Evolutionary conservation across 1,140 invertebrate species (phyloP).

Genomic region (Zaprionus ghesquierei): DNA sequence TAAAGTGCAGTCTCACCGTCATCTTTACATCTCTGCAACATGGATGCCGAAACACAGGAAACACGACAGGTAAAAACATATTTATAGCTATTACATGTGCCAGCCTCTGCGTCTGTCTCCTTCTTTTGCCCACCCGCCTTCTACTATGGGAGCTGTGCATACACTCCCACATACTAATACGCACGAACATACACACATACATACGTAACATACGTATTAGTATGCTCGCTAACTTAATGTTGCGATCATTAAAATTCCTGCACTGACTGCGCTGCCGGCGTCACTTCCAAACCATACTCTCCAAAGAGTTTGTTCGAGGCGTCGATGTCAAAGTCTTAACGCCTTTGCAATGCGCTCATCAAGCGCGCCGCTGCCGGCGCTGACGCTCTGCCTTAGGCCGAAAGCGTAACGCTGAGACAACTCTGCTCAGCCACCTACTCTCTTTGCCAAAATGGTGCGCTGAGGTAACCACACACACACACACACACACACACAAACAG

Average conservation of each 20-base stretch:
- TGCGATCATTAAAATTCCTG: slow-evolving; percentile 74
- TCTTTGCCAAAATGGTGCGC: slow-evolving; percentile 79
- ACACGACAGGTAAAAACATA: slow-evolving; percentile 74
- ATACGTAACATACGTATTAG: slow-evolving; percentile 11
- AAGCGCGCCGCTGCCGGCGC: slow-evolving; percentile 19
- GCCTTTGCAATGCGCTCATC: slow-evolving; percentile 61
- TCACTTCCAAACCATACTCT: slow-evolving; percentile 27
- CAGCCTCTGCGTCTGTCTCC: neutral
- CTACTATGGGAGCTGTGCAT: neutral
- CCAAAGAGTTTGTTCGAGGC: slow-evolving; percentile 31
- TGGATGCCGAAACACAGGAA: slow-evolving; percentile 81
- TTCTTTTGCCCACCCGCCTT: neutral
- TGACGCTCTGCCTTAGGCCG: slow-evolving; percentile 8
- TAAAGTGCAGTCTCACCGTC: slow-evolving; percentile 42
- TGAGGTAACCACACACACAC: slow-evolving; percentile 65
- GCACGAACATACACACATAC: neutral
- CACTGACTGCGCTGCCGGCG: slow-evolving; percentile 37
- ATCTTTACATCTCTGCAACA: slow-evolving; percentile 45
- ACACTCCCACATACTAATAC: slow-evolving; percentile 17
- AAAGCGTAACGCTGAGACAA: slow-evolving; percentile 34
- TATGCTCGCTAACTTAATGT: slow-evolving; percentile 55
- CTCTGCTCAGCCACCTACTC: slow-evolving; percentile 64
- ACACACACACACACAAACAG: neutral
- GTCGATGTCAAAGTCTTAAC: slow-evolving; percentile 23
- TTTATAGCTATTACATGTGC: slow-evolving; percentile 39